Conservation (phyloP, 92 coral and sea anemone genomes). For the Montipora capitata region DNA sequence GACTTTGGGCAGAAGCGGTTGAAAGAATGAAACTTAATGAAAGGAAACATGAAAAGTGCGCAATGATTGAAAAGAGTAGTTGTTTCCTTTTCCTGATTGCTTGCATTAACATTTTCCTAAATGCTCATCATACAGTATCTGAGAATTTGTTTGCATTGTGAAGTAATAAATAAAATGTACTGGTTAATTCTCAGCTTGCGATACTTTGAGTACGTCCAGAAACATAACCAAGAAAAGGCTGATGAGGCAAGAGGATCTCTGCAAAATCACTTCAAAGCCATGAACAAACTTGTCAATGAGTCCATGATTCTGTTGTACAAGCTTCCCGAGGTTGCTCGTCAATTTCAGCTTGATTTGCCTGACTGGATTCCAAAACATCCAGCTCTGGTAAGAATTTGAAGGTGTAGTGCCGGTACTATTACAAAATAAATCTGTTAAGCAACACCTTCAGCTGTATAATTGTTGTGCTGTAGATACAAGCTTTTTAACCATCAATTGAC, state of each 20-base stretch:
- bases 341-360: conserved; percentile 83
- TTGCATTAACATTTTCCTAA: no score
- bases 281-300: conserved; percentile 85
- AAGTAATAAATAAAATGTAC: no score
- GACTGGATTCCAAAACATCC: conserved; percentile 89
- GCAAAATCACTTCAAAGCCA: conserved; percentile 72
- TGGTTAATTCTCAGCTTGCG: conserved; percentile 60
- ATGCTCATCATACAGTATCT: no score
- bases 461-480: no score
- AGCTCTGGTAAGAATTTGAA: conserved; percentile 63
- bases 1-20: no score
- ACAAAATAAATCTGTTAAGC: background rate
- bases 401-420: background rate
- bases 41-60: no score
- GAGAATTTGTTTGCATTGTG: no score
- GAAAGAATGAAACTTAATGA: no score
- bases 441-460: no score
- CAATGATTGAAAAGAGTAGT: no score
- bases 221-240: conserved; percentile 73
- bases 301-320: conserved; percentile 90
- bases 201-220: conserved; percentile 76
- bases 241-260: conserved; percentile 74
- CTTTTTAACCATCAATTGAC: no score
- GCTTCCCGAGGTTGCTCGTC: conserved; percentile 85
- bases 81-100: no score